These are phyloP conservation scores for Eurystomus gularis DNA, from an alignment of 2,113 vertebrate genomes.

Conservation along the genomic window DNA sequence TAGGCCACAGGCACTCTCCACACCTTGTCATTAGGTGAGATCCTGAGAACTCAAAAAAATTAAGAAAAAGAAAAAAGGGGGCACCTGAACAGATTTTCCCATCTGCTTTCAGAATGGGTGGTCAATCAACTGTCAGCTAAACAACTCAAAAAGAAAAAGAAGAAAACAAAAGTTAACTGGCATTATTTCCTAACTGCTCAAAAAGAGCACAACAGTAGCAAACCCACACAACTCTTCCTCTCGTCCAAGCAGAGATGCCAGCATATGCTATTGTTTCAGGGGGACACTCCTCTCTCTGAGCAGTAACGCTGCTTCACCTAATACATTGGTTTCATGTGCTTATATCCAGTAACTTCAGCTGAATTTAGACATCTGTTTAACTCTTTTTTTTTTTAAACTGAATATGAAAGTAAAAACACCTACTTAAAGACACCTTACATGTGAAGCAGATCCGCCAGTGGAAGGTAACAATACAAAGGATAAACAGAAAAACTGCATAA, in stretches of 20 bases:
- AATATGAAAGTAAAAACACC: neutral
- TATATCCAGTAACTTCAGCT: neutral
- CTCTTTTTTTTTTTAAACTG: neutral
- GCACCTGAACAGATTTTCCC: neutral
- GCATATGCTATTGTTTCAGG: neutral
- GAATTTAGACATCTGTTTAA: neutral
- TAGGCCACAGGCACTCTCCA: neutral
- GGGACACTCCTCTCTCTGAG: neutral
- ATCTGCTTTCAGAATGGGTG: neutral
- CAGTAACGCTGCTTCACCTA: neutral
- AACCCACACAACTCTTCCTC: neutral
- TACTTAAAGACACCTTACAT: neutral
- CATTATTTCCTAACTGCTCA: neutral
- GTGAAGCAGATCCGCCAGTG: neutral
- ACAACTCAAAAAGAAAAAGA: neutral
- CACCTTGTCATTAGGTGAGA: neutral
- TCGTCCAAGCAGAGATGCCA: neutral
- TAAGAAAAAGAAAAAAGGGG: neutral
- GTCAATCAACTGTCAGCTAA: neutral
- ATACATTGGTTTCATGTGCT: neutral
- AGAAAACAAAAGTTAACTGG: neutral
- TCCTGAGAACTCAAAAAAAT: neutral
- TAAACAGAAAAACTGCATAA: neutral
- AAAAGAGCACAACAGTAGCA: neutral
- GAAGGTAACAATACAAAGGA: neutral